These are phyloP conservation scores for Oreocharis arfaki DNA, from an alignment of 2,113 vertebrate genomes.

Conservation along the genomic window DNA sequence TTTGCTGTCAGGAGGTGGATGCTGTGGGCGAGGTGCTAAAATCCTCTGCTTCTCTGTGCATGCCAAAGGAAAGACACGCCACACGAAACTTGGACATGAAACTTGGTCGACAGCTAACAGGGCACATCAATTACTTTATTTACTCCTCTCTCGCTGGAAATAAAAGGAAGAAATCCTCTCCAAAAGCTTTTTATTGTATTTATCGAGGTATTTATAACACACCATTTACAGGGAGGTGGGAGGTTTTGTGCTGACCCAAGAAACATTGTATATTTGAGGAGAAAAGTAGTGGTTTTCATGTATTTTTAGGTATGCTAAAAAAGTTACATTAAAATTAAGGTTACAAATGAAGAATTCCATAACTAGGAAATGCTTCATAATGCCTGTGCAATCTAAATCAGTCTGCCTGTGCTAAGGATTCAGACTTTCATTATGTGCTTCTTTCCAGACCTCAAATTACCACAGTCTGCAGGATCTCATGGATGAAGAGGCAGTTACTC, in stretches of 20 bases:
- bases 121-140: background rate
- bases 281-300: background rate
- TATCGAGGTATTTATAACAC: background rate
- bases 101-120: background rate
- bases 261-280: background rate
- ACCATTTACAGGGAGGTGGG: background rate
- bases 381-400: background rate
- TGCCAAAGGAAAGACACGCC: background rate
- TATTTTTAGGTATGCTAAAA: background rate
- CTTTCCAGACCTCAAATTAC: background rate
- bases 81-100: background rate
- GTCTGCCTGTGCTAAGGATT: background rate
- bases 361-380: background rate
- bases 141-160: background rate
- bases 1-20: constrained; percentile 57
- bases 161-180: background rate
- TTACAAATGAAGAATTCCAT: background rate
- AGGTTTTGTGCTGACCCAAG: background rate
- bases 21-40: constrained; percentile 59
- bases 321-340: background rate
- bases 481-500: constrained; percentile 4
- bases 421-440: background rate
- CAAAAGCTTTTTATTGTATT: background rate
- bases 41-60: background rate
- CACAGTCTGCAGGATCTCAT: background rate